Conservation (phyloP, 2,797 vertebrate genomes). For the Avahi laniger region DNA sequence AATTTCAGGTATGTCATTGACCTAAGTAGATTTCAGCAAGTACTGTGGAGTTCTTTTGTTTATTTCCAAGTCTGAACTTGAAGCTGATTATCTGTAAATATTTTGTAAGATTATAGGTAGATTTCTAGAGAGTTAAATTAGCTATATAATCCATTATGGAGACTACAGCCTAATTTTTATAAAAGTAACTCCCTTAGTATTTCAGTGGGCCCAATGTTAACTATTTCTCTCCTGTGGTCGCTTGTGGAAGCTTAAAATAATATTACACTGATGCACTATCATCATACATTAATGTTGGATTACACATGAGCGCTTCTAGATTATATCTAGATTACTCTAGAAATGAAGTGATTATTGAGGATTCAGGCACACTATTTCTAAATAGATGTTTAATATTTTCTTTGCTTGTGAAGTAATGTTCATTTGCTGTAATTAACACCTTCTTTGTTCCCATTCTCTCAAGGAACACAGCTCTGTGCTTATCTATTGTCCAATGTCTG, state of each 20-base stretch:
- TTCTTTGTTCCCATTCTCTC: not conserved
- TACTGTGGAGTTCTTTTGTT: not conserved
- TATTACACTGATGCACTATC: not conserved
- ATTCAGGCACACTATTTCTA: not conserved
- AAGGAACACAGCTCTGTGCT: not conserved
- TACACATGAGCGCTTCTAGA: not conserved
- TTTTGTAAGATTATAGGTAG: not conserved
- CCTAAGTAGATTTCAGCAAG: not conserved
- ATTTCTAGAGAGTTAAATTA: conserved; percentile 23
- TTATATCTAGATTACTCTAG: not conserved
- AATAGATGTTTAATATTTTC: not conserved
- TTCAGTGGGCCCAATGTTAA: not conserved
- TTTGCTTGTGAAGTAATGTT: not conserved
- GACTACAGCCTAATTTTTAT: not conserved
- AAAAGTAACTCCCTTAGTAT: not conserved
- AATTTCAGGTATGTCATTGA: not conserved
- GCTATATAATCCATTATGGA: not conserved
- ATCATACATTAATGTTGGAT: not conserved
- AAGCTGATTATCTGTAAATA: not conserved
- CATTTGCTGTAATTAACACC: not conserved
- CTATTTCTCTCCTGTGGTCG: not conserved
- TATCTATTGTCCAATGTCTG: not conserved
- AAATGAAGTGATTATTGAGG: not conserved
- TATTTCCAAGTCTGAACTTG: not conserved
- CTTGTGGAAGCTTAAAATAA: not conserved